These are phyloP conservation scores for Sphaerodactylus townsendi DNA, from an alignment of 2,113 vertebrate species.

Conservation along the genomic window DNA sequence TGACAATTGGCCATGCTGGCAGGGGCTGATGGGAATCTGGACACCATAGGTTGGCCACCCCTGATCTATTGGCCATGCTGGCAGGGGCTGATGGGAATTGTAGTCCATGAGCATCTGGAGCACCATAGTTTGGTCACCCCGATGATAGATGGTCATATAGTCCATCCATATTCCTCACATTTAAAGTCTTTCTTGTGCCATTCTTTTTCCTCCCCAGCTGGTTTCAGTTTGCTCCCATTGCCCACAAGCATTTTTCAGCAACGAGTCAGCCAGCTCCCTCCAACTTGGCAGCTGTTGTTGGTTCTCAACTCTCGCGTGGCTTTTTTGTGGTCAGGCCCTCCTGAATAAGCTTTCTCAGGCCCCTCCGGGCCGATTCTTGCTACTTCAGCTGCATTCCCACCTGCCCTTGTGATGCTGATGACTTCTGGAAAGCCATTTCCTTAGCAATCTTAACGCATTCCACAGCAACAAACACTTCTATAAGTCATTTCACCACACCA, in stretches of 20 bases:
- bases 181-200: slow-evolving; percentile 25
- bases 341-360: slow-evolving; percentile 50
- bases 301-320: slow-evolving; percentile 27
- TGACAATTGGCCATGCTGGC: no score
- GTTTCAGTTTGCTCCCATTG: slow-evolving; percentile 37
- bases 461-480: not conserved
- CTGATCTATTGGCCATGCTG: no score
- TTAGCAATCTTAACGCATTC: not conserved
- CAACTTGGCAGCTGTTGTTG: slow-evolving; percentile 44
- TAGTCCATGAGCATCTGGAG: no score
- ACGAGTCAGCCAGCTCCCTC: not conserved
- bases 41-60: no score
- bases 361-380: slow-evolving; percentile 3
- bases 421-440: slow-evolving; percentile 1
- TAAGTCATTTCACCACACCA: no score
- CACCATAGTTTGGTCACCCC: no score
- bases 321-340: slow-evolving; percentile 44
- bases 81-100: no score
- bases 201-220: slow-evolving; percentile 25
- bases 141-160: not conserved
- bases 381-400: slow-evolving; percentile 23
- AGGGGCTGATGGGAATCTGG: no score
- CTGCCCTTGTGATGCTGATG: slow-evolving; percentile 36
- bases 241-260: not conserved
- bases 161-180: slow-evolving; percentile 11